Conservation (phyloP, 2,888 invertebrate species). For the Trichogramma dendrolimi region DNA sequence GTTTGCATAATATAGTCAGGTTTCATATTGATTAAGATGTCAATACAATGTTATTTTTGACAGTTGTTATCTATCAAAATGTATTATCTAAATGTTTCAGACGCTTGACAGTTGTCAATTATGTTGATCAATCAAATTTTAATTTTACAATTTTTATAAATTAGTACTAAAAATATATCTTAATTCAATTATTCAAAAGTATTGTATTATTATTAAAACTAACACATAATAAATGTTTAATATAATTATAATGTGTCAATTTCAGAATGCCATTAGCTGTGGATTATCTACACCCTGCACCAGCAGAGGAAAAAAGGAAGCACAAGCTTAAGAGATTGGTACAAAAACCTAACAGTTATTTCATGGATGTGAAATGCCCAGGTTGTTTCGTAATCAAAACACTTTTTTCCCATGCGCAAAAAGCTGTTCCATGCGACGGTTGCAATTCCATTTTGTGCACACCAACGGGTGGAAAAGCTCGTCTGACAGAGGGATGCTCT, state of each 20-base stretch:
- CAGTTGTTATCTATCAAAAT: too few relatives aligned
- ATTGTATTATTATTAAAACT: background rate
- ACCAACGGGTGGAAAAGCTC: constrained; percentile 97
- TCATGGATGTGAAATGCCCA: constrained; percentile 99
- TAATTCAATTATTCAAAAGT: too few relatives aligned
- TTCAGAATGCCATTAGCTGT: constrained; percentile 73
- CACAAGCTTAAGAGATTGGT: constrained; percentile 96
- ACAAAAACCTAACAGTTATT: constrained; percentile 98
- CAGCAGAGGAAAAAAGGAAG: constrained; percentile 89
- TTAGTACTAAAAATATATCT: constrained; percentile 38
- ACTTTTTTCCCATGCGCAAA: constrained; percentile 98
- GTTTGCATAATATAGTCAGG: too few relatives aligned
- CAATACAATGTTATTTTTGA: too few relatives aligned
- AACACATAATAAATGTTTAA: background rate
- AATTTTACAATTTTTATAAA: too few relatives aligned
- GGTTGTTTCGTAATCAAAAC: constrained; percentile 99
- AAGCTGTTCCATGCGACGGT: constrained; percentile 95
- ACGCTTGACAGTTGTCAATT: too few relatives aligned
- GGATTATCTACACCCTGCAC: constrained; percentile 94
- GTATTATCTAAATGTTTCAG: too few relatives aligned
- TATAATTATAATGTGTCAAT: background rate
- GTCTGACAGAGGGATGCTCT: constrained; percentile 97
- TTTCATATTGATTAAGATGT: too few relatives aligned
- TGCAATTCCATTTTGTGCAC: constrained; percentile 97
- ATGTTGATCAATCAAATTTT: too few relatives aligned